Evolutionary conservation across 2,797 vertebrate species (phyloP).

Genomic region (Momotus momota): DNA sequence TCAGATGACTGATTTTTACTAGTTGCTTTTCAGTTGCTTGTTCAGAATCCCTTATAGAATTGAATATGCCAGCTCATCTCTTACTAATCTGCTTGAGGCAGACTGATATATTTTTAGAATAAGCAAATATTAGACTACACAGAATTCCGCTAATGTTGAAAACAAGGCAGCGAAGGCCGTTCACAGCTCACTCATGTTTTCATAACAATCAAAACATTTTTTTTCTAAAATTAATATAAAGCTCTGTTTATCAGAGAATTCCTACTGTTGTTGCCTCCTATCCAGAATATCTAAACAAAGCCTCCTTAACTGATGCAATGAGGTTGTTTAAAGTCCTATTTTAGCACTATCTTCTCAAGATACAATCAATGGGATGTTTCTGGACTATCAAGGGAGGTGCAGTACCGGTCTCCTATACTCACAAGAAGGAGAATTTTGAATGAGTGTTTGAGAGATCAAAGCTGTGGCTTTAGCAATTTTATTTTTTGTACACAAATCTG

Average conservation of each 20-base stretch:
- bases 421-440: not conserved
- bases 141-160: not conserved
- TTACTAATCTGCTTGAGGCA: not conserved
- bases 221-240: not conserved
- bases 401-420: not conserved
- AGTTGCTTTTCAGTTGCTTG: not conserved
- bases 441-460: not conserved
- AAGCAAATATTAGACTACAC: not conserved
- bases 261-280: not conserved
- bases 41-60: not conserved
- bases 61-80: not conserved
- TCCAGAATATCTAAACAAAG: not conserved
- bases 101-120: not conserved
- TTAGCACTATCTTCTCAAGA: not conserved
- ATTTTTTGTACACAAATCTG: not conserved
- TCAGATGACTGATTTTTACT: not conserved
- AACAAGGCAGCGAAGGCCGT: not conserved
- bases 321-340: not conserved
- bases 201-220: not conserved
- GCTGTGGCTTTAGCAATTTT: not conserved
- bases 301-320: not conserved
- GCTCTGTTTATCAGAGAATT: not conserved
- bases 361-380: not conserved
- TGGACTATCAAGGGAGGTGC: not conserved
- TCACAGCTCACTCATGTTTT: not conserved